A percentile compares a stretch with the other conserved stretches of the same genome.
phyloP scores from a whole-genome alignment of 2,888 invertebrate species.

The Drosophila borborema region DNA sequence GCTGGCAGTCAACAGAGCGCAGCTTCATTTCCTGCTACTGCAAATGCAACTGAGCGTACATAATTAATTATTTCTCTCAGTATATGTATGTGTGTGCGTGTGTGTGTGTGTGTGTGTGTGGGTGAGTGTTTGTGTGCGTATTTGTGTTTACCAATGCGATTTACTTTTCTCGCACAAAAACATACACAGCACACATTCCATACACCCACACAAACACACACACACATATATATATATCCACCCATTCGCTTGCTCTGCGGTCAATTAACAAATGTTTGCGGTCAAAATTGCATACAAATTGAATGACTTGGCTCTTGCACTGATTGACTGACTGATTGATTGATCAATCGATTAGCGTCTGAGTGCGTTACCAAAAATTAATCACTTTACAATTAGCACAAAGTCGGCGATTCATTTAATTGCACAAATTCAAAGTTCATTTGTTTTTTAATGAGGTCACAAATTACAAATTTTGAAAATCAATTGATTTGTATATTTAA shows the following conservation, averaged over 20 bases:
- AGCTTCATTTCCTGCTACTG: constrained; percentile 63
- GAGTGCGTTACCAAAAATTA: constrained; percentile 29
- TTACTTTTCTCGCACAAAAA: constrained; percentile 49
- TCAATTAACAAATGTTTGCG: constrained; percentile 75
- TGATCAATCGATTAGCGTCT: constrained; percentile 52
- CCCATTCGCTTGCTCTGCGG: constrained; percentile 38
- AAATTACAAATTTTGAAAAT: neutral
- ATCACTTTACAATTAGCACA: constrained; percentile 36
- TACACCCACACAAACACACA: neutral
- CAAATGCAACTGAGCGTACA: constrained; percentile 70
- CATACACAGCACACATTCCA: constrained; percentile 10
- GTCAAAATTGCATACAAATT: constrained; percentile 75
- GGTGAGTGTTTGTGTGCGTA: constrained; percentile 1
- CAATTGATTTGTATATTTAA: neutral
- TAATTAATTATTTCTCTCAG: constrained; percentile 66
- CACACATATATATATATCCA: neutral
- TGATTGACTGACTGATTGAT: constrained; percentile 57
- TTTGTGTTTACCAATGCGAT: constrained; percentile 50
- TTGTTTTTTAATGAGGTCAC: neutral
- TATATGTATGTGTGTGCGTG: neutral
- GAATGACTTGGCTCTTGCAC: constrained; percentile 60
- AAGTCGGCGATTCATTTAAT: constrained; percentile 34
- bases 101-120: neutral
- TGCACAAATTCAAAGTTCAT: constrained; percentile 2
- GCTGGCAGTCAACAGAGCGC: constrained; percentile 55